Conservation (phyloP, 2,113 vertebrate genomes). For the Cathartes aura region DNA sequence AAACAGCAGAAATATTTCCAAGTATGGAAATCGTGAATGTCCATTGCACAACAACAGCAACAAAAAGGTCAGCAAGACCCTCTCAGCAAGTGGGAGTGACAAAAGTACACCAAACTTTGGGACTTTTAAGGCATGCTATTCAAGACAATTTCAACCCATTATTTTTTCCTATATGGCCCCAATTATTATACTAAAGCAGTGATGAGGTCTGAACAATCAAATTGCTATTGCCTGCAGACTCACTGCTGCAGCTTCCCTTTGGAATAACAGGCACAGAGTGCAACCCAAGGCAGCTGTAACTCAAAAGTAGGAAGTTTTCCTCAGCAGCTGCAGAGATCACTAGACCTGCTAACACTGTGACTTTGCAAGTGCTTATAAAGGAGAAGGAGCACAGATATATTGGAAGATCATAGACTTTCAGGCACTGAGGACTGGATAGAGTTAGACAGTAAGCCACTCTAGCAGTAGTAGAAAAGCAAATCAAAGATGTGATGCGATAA, state of each 20-base stretch:
- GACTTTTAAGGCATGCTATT: background rate
- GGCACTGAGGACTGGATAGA: too few species aligned
- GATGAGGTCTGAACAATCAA: background rate
- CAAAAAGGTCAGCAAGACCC: background rate
- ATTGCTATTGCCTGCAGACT: background rate
- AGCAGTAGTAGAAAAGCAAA: background rate
- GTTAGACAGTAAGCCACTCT: background rate
- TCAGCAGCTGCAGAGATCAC: background rate
- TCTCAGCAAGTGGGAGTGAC: background rate
- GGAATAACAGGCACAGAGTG: background rate
- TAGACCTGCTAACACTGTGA: background rate
- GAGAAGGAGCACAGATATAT: rapidly evolving
- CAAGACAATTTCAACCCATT: background rate
- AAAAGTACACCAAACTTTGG: background rate
- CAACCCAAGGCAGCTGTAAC: background rate
- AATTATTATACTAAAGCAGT: background rate
- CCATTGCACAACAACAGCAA: background rate
- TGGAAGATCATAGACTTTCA: background rate
- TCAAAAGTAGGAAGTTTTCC: background rate
- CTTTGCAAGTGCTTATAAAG: background rate
- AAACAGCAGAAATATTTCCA: background rate
- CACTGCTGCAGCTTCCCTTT: background rate
- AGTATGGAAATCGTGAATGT: background rate
- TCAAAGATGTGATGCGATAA: background rate
- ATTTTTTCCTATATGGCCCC: background rate